Conservation (phyloP, 1,140 invertebrate species). For the Condylostylus longicornis region DNA sequence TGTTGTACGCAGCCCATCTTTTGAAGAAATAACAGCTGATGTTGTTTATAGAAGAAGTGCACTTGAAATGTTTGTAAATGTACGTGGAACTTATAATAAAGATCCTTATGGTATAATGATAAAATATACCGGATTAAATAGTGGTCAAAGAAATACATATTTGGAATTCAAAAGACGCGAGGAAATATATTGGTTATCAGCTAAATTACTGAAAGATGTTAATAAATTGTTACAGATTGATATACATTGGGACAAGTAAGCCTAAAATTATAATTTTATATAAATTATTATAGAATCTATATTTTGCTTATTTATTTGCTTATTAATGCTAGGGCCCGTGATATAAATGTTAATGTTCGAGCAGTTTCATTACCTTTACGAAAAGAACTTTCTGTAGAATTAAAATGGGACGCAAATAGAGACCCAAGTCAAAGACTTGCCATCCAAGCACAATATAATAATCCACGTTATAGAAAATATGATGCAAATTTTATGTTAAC, state of each 20-base stretch:
- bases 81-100: constrained; percentile 23
- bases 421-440: constrained; percentile 48
- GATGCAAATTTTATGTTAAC: constrained; percentile 44
- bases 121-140: constrained; percentile 18
- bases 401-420: constrained; percentile 70
- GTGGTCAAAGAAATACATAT: constrained; percentile 40
- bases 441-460: constrained; percentile 21
- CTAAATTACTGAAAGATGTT: constrained; percentile 21
- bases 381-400: constrained; percentile 47
- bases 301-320: constrained; percentile 5
- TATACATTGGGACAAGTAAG: constrained; percentile 58
- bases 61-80: constrained; percentile 18
- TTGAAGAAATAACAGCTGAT: constrained; percentile 48
- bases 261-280: constrained; percentile 4
- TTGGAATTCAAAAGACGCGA: constrained; percentile 47
- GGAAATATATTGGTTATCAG: constrained; percentile 43
- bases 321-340: constrained; percentile 40
- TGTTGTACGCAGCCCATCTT: constrained; percentile 49
- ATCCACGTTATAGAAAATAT: constrained; percentile 39
- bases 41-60: constrained; percentile 39
- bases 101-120: constrained; percentile 25
- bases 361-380: constrained; percentile 38
- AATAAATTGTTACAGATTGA: constrained; percentile 34
- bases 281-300: background rate
- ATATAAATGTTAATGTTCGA: constrained; percentile 49